Evolutionary conservation across 2,797 vertebrate species (phyloP), one percentile per base, ranked within the genome.

Genomic region (Lithobates sylvaticus): DNA sequence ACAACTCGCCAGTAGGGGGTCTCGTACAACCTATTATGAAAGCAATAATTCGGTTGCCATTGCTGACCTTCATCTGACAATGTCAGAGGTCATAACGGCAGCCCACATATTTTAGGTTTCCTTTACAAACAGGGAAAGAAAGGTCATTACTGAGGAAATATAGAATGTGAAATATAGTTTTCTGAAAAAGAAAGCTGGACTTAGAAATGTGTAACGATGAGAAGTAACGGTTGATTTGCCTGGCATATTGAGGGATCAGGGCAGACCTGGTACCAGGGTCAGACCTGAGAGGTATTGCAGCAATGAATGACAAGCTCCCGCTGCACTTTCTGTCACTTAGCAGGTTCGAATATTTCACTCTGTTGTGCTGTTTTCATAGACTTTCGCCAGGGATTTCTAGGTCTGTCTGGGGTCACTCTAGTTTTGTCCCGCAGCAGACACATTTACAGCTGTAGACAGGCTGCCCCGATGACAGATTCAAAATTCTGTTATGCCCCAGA

Each of bases 301-400:
- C 89, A 84, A 89, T 90, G 92, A 93, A 88, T 88, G 89, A 90
- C 90, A 67, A 91, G 88, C 95, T 96, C 95, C 10, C 4, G 95
- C 95, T 93, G 88, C 91, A 89, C 89, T 91, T 90, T 92, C 94
- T 97, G 96, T 97, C 96, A 97, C 93, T 94, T 93, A 92, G 92
- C 92, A 92, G 89, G 91, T 92, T 94, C 92, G 91, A 88, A 89
- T 90, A 91, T 93, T 95, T 94, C 91, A 93, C 93, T 93, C 58
- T 88, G 93, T 92, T 92, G 90, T 89, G 88, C 84, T 39, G 89
- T 89, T 79, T 91, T 93, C 91, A 92, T 90, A 91, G 89, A 78
- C 86, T 91, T 89, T 92, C 94, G 91, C 93, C 83, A 88, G 94
- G 94, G 95, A 95, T 91, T 87, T 12, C 75, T 82, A 1, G 77